These are phyloP conservation scores for Antechinus stuartii DNA, from an alignment of 2,113 vertebrate species.

Conservation along the genomic window DNA sequence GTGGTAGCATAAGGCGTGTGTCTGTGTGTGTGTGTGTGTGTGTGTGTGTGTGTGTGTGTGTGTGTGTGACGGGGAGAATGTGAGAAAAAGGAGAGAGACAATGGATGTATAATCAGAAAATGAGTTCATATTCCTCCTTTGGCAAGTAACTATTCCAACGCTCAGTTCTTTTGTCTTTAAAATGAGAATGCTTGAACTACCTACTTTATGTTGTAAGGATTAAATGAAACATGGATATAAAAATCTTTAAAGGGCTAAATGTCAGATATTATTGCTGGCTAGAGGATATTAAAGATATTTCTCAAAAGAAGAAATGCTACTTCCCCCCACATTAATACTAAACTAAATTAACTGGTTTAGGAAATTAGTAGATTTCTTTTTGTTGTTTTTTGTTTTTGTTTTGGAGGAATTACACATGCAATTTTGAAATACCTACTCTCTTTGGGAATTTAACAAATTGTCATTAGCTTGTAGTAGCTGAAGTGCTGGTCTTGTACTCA, in stretches of 20 bases:
- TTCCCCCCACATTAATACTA: background rate
- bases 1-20: background rate
- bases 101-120: background rate
- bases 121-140: background rate
- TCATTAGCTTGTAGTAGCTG: background rate
- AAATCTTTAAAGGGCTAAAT: background rate
- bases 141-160: background rate
- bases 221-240: background rate
- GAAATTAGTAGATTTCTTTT: background rate
- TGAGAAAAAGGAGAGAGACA: too few relatives aligned
- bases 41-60: too few relatives aligned
- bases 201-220: background rate
- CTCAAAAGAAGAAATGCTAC: too few relatives aligned
- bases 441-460: background rate
- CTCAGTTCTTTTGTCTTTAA: background rate
- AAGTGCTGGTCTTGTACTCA: background rate
- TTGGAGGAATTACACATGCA: background rate
- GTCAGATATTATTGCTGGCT: background rate
- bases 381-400: background rate
- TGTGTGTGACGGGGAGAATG: too few relatives aligned
- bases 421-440: background rate
- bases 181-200: background rate
- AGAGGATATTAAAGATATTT: too few relatives aligned
- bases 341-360: background rate
- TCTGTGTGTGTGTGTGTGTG: too few relatives aligned